Conservation (phyloP, 64 coral and sea anemone genomes). For the Montipora efflorescens region DNA sequence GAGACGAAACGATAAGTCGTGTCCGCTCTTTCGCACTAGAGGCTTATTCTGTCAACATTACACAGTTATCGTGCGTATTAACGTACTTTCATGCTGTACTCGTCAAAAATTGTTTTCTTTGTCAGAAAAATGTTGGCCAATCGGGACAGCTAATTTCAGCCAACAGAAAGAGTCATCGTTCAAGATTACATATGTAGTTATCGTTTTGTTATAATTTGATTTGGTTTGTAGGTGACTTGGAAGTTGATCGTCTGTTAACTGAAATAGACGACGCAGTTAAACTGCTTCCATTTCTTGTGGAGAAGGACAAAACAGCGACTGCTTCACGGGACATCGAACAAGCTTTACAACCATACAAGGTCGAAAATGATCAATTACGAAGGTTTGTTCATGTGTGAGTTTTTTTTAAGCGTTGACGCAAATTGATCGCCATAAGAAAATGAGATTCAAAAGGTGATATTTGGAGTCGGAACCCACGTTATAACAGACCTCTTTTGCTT, state of each 20-base stretch:
- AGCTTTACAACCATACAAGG: conserved; percentile 51
- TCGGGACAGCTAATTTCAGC: neutral
- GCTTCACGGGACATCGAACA: conserved; percentile 48
- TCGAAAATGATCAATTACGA: conserved; percentile 81
- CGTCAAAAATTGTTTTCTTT: neutral
- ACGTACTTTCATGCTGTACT: too few relatives aligned
- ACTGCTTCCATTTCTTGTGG: conserved; percentile 59
- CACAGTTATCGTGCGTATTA: too few relatives aligned
- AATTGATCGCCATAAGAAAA: too few relatives aligned
- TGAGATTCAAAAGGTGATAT: too few relatives aligned
- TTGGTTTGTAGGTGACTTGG: conserved; percentile 74
- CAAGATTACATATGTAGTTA: too few relatives aligned
- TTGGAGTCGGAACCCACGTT: too few relatives aligned
- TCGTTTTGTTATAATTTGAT: neutral
- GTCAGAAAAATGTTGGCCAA: neutral
- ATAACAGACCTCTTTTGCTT: too few relatives aligned
- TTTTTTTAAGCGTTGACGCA: neutral
- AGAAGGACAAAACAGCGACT: conserved; percentile 40
- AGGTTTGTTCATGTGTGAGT: conserved; percentile 32
- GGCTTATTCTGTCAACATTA: too few relatives aligned
- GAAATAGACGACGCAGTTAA: conserved; percentile 80
- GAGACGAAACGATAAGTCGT: too few relatives aligned
- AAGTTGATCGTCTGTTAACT: conserved; percentile 80
- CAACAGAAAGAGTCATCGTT: neutral
- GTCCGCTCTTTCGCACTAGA: too few relatives aligned